A percentile compares a stretch with the other conserved stretches of the same genome.
Conservation (phyloP, 2,797 vertebrate species). For the Ctenosaura bakeri region DNA sequence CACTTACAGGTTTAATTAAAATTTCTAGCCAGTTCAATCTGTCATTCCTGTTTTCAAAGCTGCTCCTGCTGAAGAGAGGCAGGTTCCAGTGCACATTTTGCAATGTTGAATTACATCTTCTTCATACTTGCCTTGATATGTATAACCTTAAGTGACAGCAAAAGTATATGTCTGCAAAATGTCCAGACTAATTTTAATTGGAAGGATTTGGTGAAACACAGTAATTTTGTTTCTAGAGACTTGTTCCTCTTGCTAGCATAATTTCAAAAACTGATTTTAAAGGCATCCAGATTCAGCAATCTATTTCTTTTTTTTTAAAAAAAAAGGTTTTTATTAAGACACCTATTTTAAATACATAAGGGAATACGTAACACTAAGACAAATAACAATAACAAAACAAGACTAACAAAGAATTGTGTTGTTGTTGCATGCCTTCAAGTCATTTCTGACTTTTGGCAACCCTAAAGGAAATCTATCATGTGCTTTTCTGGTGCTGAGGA, state of each 20-base stretch:
- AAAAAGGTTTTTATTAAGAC: no score
- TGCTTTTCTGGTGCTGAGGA: no score
- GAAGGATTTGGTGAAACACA: conserved; percentile 34
- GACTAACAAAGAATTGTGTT: no score
- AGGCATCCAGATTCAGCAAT: neutral
- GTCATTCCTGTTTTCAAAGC: conserved; percentile 61
- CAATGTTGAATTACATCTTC: neutral
- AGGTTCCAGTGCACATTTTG: neutral
- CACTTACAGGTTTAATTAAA: conserved; percentile 79
- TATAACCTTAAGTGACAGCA: neutral
- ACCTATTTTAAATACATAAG: no score
- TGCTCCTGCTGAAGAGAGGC: conserved; percentile 37
- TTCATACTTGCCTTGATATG: rapidly evolving
- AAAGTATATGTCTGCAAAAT: neutral
- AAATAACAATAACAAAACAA: no score
- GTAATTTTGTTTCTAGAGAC: neutral
- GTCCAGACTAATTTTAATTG: conserved; percentile 24
- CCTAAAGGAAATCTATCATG: no score
- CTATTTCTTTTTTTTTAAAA: neutral
- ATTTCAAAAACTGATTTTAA: conserved; percentile 30
- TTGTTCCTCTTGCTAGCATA: neutral
- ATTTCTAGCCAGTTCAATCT: conserved; percentile 65
- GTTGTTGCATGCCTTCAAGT: no score
- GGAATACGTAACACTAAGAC: no score
- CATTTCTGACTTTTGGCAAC: no score